Conservation (phyloP, 2,113 vertebrate genomes). For the Pygoscelis adeliae region DNA sequence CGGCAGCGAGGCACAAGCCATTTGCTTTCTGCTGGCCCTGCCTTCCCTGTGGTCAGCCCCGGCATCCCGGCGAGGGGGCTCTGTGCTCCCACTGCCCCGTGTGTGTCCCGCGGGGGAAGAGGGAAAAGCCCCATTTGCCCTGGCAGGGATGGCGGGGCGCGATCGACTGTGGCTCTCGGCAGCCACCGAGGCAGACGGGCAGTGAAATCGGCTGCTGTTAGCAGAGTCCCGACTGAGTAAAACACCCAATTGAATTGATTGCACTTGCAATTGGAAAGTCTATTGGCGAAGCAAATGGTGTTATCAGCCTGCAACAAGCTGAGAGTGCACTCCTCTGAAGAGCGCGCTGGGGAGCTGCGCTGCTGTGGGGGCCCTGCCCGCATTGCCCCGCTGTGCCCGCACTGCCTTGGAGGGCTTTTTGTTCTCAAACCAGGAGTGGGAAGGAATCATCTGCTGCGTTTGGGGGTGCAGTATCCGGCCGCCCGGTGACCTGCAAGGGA, state of each 20-base stretch:
- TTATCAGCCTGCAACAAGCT: background rate
- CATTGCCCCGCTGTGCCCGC: background rate
- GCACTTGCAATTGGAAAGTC: background rate
- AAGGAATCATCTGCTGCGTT: background rate
- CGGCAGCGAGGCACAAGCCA: rapidly evolving
- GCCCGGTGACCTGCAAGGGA: rapidly evolving
- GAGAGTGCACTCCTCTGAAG: background rate
- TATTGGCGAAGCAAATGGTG: background rate
- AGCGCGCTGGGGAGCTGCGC: background rate
- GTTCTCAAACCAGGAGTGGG: background rate
- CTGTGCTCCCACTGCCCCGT: background rate
- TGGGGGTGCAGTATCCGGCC: background rate
- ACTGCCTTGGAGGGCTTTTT: background rate
- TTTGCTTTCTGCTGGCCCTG: background rate
- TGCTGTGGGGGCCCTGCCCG: background rate
- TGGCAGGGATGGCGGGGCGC: background rate
- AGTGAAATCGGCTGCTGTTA: background rate
- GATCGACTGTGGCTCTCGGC: background rate
- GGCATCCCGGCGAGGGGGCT: background rate
- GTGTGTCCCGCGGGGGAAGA: too few relatives aligned
- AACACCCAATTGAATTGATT: background rate
- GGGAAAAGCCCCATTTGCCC: background rate
- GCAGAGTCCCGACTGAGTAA: background rate
- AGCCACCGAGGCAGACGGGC: background rate
- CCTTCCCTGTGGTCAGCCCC: background rate